A percentile compares a stretch with the other conserved stretches of the same genome.
These are phyloP conservation scores for Rhabdornis inornatus DNA, from an alignment of 2,113 vertebrate species.

Conservation along the genomic window DNA sequence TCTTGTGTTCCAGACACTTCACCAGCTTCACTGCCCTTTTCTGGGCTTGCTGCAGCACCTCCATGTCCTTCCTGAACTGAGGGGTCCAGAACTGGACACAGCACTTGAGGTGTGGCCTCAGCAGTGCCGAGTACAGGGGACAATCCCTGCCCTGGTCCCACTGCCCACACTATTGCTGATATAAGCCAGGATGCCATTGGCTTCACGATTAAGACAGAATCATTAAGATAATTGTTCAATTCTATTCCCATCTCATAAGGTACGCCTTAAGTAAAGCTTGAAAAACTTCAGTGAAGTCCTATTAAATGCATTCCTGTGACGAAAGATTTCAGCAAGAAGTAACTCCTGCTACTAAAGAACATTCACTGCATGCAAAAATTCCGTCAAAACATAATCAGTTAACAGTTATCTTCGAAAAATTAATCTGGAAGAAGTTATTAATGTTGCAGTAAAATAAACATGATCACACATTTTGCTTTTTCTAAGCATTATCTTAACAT, in stretches of 20 bases:
- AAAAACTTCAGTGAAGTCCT: not conserved
- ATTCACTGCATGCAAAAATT: conserved; percentile 25
- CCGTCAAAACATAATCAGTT: not conserved
- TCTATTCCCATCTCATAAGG: not conserved
- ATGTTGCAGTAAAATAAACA: conserved; percentile 12
- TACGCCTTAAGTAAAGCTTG: not conserved
- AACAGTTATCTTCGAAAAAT: conserved; percentile 16
- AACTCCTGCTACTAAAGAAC: not conserved
- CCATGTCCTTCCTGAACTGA: fast-evolving
- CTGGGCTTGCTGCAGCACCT: fast-evolving
- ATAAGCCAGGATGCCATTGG: not conserved
- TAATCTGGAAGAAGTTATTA: conserved; percentile 14
- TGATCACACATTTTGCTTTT: not conserved
- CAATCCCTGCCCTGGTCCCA: not conserved
- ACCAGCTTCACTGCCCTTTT: not conserved
- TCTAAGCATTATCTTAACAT: conserved; percentile 49
- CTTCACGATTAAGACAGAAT: not conserved
- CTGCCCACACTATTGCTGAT: not conserved
- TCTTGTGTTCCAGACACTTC: not conserved
- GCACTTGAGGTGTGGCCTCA: not conserved
- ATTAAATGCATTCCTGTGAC: not conserved
- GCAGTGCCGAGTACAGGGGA: fast-evolving
- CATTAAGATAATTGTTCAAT: not conserved
- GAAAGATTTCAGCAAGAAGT: not conserved
- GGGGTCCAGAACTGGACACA: not conserved